Conservation (phyloP, 2,888 invertebrate genomes). For the Amiota mariae region DNA sequence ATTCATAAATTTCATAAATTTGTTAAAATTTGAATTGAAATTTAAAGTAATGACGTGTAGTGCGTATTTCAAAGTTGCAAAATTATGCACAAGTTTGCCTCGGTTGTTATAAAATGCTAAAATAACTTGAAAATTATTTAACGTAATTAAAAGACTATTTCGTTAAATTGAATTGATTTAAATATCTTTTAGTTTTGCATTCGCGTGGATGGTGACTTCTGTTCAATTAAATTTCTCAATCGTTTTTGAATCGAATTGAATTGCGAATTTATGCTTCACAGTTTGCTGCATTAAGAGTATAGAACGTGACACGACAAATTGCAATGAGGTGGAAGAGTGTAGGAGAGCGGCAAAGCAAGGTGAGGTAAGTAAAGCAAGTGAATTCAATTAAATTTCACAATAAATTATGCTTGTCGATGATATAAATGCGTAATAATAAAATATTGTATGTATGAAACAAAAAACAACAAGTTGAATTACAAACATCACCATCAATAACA, state of each 20-base stretch:
- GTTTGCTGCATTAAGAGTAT: neutral
- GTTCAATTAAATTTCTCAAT: slow-evolving; percentile 32
- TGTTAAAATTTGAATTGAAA: neutral
- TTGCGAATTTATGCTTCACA: slow-evolving; percentile 3
- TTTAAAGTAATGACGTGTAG: neutral
- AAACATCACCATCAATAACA: slow-evolving; percentile 12
- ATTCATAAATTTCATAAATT: neutral
- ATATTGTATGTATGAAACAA: neutral
- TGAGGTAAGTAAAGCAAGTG: slow-evolving; percentile 45
- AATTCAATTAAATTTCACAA: slow-evolving; percentile 65
- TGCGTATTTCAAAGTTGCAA: neutral
- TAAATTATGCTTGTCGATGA: slow-evolving; percentile 51
- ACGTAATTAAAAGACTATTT: slow-evolving; percentile 5
- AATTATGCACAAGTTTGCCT: slow-evolving; percentile 12
- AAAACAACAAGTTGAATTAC: neutral
- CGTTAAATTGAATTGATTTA: slow-evolving; percentile 11
- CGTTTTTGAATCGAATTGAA: neutral
- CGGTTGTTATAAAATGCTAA: neutral
- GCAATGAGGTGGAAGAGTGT: too few species aligned
- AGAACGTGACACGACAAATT: too few species aligned
- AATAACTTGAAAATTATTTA: neutral
- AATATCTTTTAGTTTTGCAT: neutral
- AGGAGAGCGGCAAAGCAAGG: neutral
- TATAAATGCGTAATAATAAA: neutral
- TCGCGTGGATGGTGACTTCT: slow-evolving; percentile 6